Evolutionary conservation across 2,113 vertebrate genomes (phyloP).

Genomic region (Psittacus erithacus): DNA sequence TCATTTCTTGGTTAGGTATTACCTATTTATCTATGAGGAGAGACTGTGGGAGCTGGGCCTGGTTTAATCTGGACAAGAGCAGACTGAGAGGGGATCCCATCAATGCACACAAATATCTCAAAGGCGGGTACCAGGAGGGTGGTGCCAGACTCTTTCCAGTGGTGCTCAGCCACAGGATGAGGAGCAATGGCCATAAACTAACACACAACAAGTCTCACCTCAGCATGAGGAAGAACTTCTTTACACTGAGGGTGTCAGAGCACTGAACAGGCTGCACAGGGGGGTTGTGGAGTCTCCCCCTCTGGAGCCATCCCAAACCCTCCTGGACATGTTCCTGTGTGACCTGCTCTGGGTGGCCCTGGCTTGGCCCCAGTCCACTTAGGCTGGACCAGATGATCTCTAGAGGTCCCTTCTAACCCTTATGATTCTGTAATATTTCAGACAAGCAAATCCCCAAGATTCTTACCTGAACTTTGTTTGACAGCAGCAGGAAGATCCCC

Average conservation of each 20-base stretch:
- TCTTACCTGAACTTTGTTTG: not conserved
- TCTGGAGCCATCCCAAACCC: not conserved
- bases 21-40: not conserved
- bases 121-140: not conserved
- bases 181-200: not conserved
- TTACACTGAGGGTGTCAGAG: not conserved
- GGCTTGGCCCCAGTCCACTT: not conserved
- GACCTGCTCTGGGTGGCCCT: not conserved
- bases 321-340: not conserved
- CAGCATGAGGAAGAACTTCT: not conserved
- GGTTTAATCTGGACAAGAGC: not conserved
- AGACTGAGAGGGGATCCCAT: not conserved
- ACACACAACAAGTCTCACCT: not conserved
- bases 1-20: not conserved
- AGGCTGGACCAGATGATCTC: not conserved
- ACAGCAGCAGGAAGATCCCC: not conserved
- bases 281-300: not conserved
- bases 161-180: fast-evolving
- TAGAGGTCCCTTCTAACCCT: not conserved
- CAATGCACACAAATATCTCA: not conserved
- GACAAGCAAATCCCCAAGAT: not conserved
- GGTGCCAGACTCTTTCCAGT: not conserved
- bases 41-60: not conserved
- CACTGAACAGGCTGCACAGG: not conserved
- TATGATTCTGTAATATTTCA: not conserved